phyloP scores from a whole-genome alignment of 2,888 invertebrate species.

The Dicranocentrus wangi region DNA sequence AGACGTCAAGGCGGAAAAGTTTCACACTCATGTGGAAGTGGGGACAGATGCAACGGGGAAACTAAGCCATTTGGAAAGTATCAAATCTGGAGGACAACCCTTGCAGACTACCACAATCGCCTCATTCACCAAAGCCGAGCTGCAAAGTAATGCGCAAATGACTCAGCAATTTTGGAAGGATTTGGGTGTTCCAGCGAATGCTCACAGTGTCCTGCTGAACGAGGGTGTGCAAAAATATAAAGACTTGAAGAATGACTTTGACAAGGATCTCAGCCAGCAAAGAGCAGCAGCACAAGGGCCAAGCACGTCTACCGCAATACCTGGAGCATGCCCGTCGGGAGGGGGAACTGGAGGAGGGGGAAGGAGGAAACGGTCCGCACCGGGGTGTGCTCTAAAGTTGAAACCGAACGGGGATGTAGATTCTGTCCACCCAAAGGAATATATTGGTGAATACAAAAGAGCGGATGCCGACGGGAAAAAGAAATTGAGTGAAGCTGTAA shows the following conservation, averaged over 20 bases:
- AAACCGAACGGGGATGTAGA: slow-evolving; percentile 1
- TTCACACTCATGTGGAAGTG: not conserved
- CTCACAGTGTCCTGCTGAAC: not conserved
- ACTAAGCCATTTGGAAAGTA: not conserved
- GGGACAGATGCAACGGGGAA: not conserved
- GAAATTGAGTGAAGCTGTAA: not conserved
- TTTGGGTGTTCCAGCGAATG: not conserved
- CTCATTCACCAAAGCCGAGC: not conserved
- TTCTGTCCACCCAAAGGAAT: not conserved
- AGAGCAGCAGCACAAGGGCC: no score
- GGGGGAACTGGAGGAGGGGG: not conserved
- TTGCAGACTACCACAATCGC: not conserved
- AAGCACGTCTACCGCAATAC: not conserved
- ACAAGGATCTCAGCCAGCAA: no score
- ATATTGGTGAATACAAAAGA: slow-evolving; percentile 8
- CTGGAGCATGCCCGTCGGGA: not conserved
- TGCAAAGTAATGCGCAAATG: not conserved
- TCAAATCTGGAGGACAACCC: not conserved
- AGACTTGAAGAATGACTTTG: not conserved
- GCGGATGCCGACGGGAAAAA: not conserved
- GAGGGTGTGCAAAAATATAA: not conserved
- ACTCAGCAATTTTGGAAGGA: slow-evolving; percentile 21
- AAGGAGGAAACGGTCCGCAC: not conserved
- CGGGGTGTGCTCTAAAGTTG: not conserved
- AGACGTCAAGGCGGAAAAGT: not conserved